A percentile compares a stretch with the other conserved stretches of the same genome.
Conservation (phyloP, 2,113 vertebrate species). For the Electrona antarctica region DNA sequence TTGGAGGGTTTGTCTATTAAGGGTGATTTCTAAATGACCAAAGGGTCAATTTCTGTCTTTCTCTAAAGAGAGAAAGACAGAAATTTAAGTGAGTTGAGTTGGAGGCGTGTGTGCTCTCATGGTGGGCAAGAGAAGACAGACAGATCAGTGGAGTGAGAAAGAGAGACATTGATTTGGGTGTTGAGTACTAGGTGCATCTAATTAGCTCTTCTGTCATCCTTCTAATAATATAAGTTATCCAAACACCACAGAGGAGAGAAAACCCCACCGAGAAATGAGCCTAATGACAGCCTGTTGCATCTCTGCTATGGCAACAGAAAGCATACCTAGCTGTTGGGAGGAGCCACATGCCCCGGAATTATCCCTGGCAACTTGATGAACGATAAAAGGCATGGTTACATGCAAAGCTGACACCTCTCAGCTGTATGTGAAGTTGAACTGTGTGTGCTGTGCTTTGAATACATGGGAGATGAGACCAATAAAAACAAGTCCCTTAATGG, state of each 20-base stretch:
- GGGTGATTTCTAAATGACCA: neutral
- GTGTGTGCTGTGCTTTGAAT: too few relatives aligned
- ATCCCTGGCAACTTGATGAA: conserved; percentile 12
- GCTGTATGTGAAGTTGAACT: neutral
- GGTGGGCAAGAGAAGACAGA: too few relatives aligned
- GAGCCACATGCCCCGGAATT: neutral
- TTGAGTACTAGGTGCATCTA: neutral
- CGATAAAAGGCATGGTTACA: conserved; percentile 21
- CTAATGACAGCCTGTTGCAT: conserved; percentile 19
- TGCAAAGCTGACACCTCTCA: neutral
- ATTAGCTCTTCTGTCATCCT: conserved; percentile 7
- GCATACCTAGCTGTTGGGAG: neutral
- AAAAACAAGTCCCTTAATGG: too few relatives aligned
- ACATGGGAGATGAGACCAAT: too few relatives aligned
- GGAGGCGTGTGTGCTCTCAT: neutral
- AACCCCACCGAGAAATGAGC: neutral
- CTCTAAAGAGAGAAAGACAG: too few relatives aligned
- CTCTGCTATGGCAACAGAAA: conserved; percentile 8
- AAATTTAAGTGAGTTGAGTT: too few relatives aligned
- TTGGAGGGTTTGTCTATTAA: neutral
- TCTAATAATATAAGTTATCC: neutral
- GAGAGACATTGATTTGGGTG: neutral
- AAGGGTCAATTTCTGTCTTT: neutral
- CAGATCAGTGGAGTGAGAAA: neutral
- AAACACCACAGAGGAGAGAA: conserved; percentile 12